Evolutionary conservation across 1,140 invertebrate genomes (phyloP).

Genomic region (Tetramorium simillimum): DNA sequence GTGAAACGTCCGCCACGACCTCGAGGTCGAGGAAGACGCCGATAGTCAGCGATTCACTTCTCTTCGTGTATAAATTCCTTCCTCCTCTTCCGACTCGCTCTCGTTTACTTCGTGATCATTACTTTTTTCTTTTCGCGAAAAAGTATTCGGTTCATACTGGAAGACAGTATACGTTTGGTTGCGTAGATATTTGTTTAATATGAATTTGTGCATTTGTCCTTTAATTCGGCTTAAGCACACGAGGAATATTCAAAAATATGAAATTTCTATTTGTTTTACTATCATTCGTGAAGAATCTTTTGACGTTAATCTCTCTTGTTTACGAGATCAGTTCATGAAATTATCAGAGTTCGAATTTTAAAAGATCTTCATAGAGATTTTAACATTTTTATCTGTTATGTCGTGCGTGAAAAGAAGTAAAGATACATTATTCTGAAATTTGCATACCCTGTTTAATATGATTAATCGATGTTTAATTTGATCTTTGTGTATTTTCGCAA

Average conservation of each 20-base stretch:
- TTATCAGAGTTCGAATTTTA: not conserved
- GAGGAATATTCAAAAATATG: not conserved
- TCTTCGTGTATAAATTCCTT: not conserved
- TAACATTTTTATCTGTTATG: not conserved
- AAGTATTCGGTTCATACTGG: not conserved
- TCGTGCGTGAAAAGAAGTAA: not conserved
- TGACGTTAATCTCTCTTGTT: not conserved
- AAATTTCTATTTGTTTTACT: not conserved
- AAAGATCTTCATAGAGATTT: not conserved
- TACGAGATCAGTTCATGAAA: not conserved
- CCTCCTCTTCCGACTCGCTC: not conserved
- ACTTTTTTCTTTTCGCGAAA: not conserved
- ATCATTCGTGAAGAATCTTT: not conserved
- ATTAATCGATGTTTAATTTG: constrained; percentile 51
- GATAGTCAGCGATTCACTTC: constrained; percentile 19
- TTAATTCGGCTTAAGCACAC: not conserved
- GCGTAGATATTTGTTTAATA: not conserved
- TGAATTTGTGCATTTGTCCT: not conserved
- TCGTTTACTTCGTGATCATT: not conserved
- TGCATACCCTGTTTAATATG: not conserved
- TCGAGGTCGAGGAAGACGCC: constrained; percentile 21
- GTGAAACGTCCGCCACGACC: constrained; percentile 48
- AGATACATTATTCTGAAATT: not conserved
- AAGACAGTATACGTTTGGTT: not conserved
- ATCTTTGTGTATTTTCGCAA: not conserved